phyloP scores from a whole-genome alignment of 2,113 vertebrate species.

The Cyprinodon tularosa region DNA sequence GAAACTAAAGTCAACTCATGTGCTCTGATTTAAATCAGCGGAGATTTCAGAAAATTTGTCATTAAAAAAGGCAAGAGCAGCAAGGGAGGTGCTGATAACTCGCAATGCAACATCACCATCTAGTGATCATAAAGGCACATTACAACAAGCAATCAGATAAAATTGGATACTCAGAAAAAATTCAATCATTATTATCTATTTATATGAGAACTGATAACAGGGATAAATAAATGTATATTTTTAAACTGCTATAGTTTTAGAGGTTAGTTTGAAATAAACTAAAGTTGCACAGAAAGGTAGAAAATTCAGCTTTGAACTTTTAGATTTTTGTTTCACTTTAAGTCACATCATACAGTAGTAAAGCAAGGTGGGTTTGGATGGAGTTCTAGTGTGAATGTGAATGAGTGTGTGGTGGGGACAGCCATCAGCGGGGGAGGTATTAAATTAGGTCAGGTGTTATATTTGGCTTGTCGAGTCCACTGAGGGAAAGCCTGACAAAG shows the following conservation, averaged over 20 bases:
- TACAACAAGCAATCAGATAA: constrained; percentile 12
- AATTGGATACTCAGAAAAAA: background rate
- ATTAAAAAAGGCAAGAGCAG: background rate
- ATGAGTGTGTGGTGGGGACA: constrained; percentile 23
- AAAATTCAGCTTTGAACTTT: background rate
- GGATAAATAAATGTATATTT: too few relatives aligned
- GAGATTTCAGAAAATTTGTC: background rate
- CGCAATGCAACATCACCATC: constrained; percentile 58
- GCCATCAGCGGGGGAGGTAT: constrained; percentile 20
- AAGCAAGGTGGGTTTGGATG: too few relatives aligned
- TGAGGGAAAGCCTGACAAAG: constrained; percentile 42
- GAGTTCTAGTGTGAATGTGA: background rate
- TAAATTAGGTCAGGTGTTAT: constrained; percentile 70
- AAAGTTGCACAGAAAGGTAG: too few relatives aligned
- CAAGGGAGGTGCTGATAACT: background rate
- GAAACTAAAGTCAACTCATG: background rate
- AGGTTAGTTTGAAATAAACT: too few relatives aligned
- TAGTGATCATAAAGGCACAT: constrained; percentile 30
- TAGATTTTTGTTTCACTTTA: background rate
- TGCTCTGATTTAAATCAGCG: background rate
- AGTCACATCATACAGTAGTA: background rate
- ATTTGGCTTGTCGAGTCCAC: constrained; percentile 58
- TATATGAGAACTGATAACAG: background rate
- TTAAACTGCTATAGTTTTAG: too few relatives aligned
- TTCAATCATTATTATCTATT: background rate